Base-by-base conservation (phyloP, 1,140 invertebrate genomes). In the Scaptomyza pallida region DNA sequence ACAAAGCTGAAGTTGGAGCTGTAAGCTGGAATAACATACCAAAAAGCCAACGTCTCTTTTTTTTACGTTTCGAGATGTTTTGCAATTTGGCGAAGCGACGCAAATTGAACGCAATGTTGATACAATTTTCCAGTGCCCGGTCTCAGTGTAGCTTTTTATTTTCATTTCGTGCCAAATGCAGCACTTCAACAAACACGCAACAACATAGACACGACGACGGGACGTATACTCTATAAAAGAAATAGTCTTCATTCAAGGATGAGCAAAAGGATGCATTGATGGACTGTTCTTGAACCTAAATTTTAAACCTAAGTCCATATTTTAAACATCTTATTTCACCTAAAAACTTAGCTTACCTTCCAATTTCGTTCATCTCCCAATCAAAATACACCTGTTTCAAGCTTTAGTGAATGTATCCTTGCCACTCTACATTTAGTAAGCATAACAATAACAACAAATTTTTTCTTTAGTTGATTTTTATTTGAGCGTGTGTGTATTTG, bases 71-170 rank as follows among this genome's bases (percentile, higher is more conserved):
- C 37, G 9, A 40, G 63, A 68, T 52, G 55, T 85, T 85, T 88
- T 85, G 78, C 70, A 88, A 85, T 77, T 75, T 64, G 74, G 43
- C 80, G 76, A 83, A 85, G 79, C 67, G 56, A 62, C 47, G 50
- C 55, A 74, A 85, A 86, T 86, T 80, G 69, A 86, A 88, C 70
- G 65, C 82, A 75, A 78, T 78, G 65, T 73, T 81, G 82, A 69
- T 88, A 88, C 74, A 88, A 68, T 81, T 86, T 85, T 67, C n/a
- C 45, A 73, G 48, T 62, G 30, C 37, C 16, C 23, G 50, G 17
- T 56, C 33, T n/a, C 13, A 6, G 8, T 50, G 43, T 51, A 8
- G 5, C 50, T 60, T 61, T 74, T 61, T 61, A 45, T 52, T 72
- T 72, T 69, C 56, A 52, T 69, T 72, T 55, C 17, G 41, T 54